A percentile compares a stretch with the other conserved stretches of the same genome.
Conservation (phyloP, 2,888 invertebrate species). For the Chrysopilus asiliformis region DNA sequence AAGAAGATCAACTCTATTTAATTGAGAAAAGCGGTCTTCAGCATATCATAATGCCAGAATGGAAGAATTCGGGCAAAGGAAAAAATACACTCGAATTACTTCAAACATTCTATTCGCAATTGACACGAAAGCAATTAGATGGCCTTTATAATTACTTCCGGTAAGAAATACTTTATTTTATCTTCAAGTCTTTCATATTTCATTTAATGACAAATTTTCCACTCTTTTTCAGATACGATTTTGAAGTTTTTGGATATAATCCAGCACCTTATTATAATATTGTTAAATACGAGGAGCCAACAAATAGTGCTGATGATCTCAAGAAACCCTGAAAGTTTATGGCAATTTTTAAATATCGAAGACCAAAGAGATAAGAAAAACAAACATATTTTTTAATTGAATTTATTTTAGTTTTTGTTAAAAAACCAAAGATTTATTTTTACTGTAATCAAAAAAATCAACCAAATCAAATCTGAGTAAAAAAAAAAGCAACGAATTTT, state of each 20-base stretch:
- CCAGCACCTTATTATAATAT: slow-evolving; percentile 54
- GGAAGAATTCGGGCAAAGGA: slow-evolving; percentile 69
- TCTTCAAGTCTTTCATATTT: background rate
- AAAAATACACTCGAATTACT: slow-evolving; percentile 59
- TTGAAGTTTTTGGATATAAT: slow-evolving; percentile 75
- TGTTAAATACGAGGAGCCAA: slow-evolving; percentile 29
- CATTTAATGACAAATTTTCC: background rate
- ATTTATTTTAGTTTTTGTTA: background rate
- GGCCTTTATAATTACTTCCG: slow-evolving; percentile 68
- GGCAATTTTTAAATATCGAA: background rate
- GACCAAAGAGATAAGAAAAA: background rate
- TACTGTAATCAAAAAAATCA: background rate
- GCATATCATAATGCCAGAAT: slow-evolving; percentile 65
- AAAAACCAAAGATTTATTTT: background rate
- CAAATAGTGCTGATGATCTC: background rate
- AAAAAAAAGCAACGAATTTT: background rate
- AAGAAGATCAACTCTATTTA: slow-evolving; percentile 69
- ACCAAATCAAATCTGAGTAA: background rate
- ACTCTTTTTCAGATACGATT: slow-evolving; percentile 53
- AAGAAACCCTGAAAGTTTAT: slow-evolving; percentile 1
- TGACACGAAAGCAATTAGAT: slow-evolving; percentile 58
- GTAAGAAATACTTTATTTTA: slow-evolving; percentile 33
- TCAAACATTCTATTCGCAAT: slow-evolving; percentile 60
- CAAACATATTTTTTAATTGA: background rate
- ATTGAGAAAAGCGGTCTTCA: slow-evolving; percentile 63